Evolutionary conservation across 2,797 vertebrate species (phyloP).

Genomic region (Delichon dasypus): DNA sequence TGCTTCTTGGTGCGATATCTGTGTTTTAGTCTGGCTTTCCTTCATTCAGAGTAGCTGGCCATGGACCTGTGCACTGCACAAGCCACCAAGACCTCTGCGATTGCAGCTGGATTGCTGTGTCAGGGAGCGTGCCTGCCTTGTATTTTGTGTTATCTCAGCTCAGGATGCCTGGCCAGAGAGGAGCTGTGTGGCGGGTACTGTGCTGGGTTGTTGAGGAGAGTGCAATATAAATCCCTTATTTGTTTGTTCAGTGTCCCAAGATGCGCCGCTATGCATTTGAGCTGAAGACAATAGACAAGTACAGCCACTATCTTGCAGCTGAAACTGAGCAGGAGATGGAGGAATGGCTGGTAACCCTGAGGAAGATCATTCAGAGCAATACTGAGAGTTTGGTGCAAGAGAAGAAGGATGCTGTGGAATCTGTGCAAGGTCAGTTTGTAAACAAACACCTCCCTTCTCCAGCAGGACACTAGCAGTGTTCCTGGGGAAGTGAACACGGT

Average conservation of each 20-base stretch:
- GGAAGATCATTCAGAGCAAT: conserved; percentile 90
- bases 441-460: background rate
- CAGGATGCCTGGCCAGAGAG: background rate
- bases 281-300: conserved; percentile 95
- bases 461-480: background rate
- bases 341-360: conserved; percentile 92
- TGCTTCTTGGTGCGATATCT: background rate
- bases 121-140: background rate
- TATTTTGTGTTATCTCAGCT: background rate
- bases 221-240: background rate
- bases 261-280: conserved; percentile 94
- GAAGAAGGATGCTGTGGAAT: conserved; percentile 86
- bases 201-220: background rate
- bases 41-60: background rate
- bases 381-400: conserved; percentile 84
- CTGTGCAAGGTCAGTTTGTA: conserved; percentile 72
- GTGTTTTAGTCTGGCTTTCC: background rate
- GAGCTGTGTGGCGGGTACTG: background rate
- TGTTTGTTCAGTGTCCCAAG: conserved; percentile 86
- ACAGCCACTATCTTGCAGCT: conserved; percentile 94
- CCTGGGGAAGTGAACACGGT: background rate
- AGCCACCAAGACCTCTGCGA: background rate
- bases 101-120: background rate
- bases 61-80: background rate
- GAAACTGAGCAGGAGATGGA: conserved; percentile 97